These are phyloP conservation scores for Uropetala carovei DNA, from an alignment of 2,888 invertebrate genomes.

Conservation along the genomic window DNA sequence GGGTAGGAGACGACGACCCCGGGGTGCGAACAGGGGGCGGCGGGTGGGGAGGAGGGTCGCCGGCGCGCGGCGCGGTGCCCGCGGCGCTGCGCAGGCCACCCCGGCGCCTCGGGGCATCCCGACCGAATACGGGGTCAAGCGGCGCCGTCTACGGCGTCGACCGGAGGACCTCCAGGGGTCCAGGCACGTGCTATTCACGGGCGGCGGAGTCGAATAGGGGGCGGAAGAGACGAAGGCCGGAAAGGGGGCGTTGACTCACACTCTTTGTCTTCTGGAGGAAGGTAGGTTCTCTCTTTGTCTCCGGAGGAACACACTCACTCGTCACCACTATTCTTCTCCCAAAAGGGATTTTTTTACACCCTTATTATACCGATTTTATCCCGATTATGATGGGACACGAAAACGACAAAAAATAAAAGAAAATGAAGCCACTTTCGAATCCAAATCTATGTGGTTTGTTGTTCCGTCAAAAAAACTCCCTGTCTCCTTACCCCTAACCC, in stretches of 20 bases:
- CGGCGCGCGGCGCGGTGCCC: constrained; percentile 53
- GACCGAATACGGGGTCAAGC: constrained; percentile 53
- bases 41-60: constrained; percentile 46
- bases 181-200: constrained; percentile 54
- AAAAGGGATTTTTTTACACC: background rate
- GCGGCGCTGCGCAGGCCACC: constrained; percentile 58
- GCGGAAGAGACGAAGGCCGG: background rate
- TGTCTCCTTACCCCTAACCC: constrained; percentile 24
- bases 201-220: background rate
- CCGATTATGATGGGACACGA: background rate
- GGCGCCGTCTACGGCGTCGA: constrained; percentile 55
- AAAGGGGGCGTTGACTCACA: constrained; percentile 26
- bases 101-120: constrained; percentile 64
- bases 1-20: constrained; percentile 28
- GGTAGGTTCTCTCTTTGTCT: constrained; percentile 15
- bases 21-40: constrained; percentile 41
- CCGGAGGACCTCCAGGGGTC: constrained; percentile 33
- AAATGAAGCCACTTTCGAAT: constrained; percentile 10
- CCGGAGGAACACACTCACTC: constrained; percentile 39
- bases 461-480: background rate
- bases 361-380: background rate
- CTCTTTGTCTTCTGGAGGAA: background rate
- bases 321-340: constrained; percentile 31
- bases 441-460: background rate
- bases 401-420: background rate